Evolutionary conservation across 2,888 invertebrate genomes (phyloP).

Genomic region (Drosophila fungiperda): DNA sequence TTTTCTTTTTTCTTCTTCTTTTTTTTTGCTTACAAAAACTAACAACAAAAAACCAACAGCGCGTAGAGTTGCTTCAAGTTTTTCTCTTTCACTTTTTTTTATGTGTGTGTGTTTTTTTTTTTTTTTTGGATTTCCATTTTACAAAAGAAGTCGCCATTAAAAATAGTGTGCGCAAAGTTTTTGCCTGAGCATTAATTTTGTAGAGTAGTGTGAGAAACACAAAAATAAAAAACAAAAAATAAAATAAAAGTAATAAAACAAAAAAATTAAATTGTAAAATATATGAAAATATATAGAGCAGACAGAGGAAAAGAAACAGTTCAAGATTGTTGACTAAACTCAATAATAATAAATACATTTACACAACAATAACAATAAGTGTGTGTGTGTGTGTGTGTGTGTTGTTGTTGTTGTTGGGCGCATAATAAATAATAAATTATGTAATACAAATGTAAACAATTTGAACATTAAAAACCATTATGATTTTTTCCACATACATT

Average conservation of each 20-base stretch:
- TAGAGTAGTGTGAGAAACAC: constrained; percentile 29
- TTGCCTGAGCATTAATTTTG: constrained; percentile 71
- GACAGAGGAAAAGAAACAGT: constrained; percentile 25
- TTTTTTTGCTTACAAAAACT: constrained; percentile 67
- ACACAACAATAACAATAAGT: constrained; percentile 69
- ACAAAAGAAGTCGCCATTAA: constrained; percentile 28
- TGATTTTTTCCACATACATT: constrained; percentile 11
- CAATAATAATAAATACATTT: constrained; percentile 65
- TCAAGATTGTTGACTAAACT: constrained; percentile 61
- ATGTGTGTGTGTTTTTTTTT: not conserved
- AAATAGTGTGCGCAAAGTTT: constrained; percentile 49
- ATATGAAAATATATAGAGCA: constrained; percentile 8
- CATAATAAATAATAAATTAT: constrained; percentile 70
- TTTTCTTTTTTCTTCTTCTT: constrained; percentile 2
- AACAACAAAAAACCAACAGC: constrained; percentile 73
- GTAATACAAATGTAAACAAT: constrained; percentile 40
- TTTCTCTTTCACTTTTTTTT: constrained; percentile 21
- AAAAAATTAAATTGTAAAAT: constrained; percentile 12
- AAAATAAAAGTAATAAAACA: constrained; percentile 19
- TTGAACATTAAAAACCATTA: constrained; percentile 19
- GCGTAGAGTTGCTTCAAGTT: constrained; percentile 55
- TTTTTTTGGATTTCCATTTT: constrained; percentile 28
- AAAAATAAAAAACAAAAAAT: not conserved
- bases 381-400: constrained; percentile 17
- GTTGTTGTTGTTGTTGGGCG: constrained; percentile 20